Conservation (phyloP, 2,797 vertebrate genomes). For the Squalus acanthias region DNA sequence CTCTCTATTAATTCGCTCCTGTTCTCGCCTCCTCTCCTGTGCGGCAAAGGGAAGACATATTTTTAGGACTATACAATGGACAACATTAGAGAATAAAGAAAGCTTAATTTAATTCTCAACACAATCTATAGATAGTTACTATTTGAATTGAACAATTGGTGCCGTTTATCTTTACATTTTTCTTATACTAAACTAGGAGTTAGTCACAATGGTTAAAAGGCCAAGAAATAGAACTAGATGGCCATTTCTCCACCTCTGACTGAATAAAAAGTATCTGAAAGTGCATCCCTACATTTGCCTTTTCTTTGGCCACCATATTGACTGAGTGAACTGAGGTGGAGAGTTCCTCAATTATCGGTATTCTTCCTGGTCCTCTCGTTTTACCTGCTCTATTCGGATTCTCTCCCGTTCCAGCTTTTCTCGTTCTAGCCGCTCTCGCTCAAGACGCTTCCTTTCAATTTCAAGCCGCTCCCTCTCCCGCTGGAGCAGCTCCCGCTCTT, state of each 20-base stretch:
- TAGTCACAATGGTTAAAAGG: background rate
- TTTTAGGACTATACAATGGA: background rate
- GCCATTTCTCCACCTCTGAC: background rate
- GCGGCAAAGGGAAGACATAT: background rate
- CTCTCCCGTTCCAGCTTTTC: constrained; percentile 86
- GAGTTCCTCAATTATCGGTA: background rate
- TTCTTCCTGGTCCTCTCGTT: constrained; percentile 78
- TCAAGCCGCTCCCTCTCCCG: constrained; percentile 78
- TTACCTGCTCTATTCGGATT: constrained; percentile 81
- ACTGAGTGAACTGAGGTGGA: background rate
- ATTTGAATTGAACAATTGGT: background rate
- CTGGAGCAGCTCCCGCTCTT: constrained; percentile 76
- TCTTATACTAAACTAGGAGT: background rate
- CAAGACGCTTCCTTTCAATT: constrained; percentile 79
- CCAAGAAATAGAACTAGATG: background rate
- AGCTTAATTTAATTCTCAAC: background rate
- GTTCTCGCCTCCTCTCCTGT: constrained; percentile 79
- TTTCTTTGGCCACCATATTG: background rate
- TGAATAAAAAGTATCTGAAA: background rate
- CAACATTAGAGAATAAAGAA: background rate
- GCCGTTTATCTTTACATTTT: background rate
- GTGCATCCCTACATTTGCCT: background rate
- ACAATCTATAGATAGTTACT: background rate
- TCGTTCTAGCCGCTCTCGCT: constrained; percentile 80
- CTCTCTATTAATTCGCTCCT: constrained; percentile 87